Evolutionary conservation across 2,888 invertebrate genomes (phyloP).

Genomic region (Linyphia triangularis): DNA sequence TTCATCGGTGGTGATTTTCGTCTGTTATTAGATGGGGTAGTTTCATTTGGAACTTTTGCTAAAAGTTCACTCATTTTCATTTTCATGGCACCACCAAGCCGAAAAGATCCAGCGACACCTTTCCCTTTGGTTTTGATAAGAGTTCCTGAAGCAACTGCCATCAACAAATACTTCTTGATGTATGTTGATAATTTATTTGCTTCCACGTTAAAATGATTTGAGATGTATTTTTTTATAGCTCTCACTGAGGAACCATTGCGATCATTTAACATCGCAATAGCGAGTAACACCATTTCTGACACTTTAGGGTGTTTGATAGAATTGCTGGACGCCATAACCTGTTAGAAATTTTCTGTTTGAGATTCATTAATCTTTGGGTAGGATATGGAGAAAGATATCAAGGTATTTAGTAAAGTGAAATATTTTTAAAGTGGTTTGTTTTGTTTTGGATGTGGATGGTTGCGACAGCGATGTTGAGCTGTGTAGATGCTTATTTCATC

Average conservation of each 20-base stretch:
- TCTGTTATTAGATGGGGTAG: background rate
- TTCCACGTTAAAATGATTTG: conserved; percentile 80
- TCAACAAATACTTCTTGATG: conserved; percentile 83
- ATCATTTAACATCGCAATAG: conserved; percentile 79
- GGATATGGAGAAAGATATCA: too few species aligned
- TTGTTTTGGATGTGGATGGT: too few species aligned
- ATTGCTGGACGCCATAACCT: background rate
- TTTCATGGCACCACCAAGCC: conserved; percentile 75
- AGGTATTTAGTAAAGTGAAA: background rate
- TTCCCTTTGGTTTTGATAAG: conserved; percentile 78
- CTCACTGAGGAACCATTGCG: conserved; percentile 83
- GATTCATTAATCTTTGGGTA: background rate
- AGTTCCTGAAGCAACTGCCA: conserved; percentile 82
- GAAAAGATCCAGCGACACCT: conserved; percentile 78
- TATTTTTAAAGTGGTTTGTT: background rate
- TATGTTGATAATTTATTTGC: conserved; percentile 81
- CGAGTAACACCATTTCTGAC: conserved; percentile 83
- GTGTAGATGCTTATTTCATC: too few species aligned
- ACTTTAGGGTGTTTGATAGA: conserved; percentile 81
- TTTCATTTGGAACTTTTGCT: conserved; percentile 28
- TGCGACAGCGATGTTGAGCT: too few species aligned
- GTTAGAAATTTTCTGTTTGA: conserved; percentile 26
- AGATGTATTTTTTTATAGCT: conserved; percentile 85
- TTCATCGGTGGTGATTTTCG: background rate
- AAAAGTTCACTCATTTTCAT: conserved; percentile 65